Conservation (phyloP, 2,888 invertebrate genomes). For the Orthonevra nobilis region DNA sequence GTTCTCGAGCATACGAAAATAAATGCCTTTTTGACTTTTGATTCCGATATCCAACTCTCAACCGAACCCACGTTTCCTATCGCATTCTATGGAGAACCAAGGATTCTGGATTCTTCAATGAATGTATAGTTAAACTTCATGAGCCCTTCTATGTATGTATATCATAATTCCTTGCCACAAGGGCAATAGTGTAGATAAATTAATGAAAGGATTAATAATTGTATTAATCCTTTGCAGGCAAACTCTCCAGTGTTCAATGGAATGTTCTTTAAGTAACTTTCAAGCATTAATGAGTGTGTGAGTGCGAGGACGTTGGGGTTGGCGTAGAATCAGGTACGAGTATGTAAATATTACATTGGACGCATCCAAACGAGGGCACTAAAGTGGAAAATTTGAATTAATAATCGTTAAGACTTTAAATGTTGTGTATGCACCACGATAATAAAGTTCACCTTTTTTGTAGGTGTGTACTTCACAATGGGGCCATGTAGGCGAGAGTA, state of each 20-base stretch:
- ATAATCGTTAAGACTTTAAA: conserved; percentile 65
- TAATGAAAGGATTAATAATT: conserved; percentile 36
- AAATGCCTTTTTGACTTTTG: conserved; percentile 11
- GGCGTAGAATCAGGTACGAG: conserved; percentile 1
- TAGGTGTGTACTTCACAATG: conserved; percentile 1
- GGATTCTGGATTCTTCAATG: neutral
- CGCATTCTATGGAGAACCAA: neutral
- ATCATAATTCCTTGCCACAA: neutral
- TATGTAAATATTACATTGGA: neutral
- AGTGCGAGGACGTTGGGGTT: no score
- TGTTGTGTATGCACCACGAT: conserved; percentile 48
- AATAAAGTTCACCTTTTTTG: conserved; percentile 58
- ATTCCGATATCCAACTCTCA: conserved; percentile 23
- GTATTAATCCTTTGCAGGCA: conserved; percentile 15
- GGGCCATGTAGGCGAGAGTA: conserved; percentile 41
- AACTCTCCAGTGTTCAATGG: conserved; percentile 6
- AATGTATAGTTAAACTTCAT: neutral
- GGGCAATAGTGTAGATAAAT: conserved; percentile 8
- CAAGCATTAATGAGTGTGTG: no score
- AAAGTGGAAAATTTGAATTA: conserved; percentile 67
- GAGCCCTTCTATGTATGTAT: neutral
- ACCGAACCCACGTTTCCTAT: neutral
- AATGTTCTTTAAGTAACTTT: conserved; percentile 52
- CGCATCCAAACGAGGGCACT: conserved; percentile 12
- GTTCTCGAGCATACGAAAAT: neutral